These are phyloP conservation scores for Chironomus striatipennis DNA, from an alignment of 1,140 invertebrate genomes.

Conservation along the genomic window DNA sequence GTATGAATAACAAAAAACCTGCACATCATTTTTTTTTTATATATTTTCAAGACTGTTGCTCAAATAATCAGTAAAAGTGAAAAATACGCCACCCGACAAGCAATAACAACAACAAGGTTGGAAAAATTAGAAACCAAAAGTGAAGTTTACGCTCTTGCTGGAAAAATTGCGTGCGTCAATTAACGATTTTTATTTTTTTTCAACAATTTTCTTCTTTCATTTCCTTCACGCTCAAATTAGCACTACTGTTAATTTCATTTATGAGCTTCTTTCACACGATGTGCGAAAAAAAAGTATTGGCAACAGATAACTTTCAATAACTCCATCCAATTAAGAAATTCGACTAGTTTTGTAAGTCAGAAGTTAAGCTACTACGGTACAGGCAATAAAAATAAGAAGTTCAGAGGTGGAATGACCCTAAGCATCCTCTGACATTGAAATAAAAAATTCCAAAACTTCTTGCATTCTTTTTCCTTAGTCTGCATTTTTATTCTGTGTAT, in stretches of 20 bases:
- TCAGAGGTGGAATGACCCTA: not conserved
- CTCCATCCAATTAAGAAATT: not conserved
- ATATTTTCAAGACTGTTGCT: not conserved
- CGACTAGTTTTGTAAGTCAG: too few relatives aligned
- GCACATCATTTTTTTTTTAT: too few relatives aligned
- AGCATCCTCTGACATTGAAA: slow-evolving; percentile 23
- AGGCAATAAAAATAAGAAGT: not conserved
- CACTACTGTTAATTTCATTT: not conserved
- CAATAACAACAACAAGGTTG: not conserved
- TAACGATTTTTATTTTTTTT: not conserved
- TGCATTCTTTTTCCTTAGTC: not conserved
- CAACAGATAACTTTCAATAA: not conserved
- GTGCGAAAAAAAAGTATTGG: not conserved
- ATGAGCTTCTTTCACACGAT: not conserved
- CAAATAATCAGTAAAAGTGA: slow-evolving; percentile 9
- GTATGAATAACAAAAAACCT: not conserved
- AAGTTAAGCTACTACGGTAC: not conserved
- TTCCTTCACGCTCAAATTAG: slow-evolving; percentile 12
- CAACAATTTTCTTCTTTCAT: not conserved
- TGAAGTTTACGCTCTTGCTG: not conserved
- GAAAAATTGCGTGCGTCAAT: slow-evolving; percentile 1
- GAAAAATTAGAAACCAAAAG: not conserved
- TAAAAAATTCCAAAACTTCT: not conserved
- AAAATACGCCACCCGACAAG: not conserved
- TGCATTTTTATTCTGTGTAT: not conserved